Base-by-base conservation (phyloP, 2,797 vertebrate species). In the Kryptopterus vitreolus region DNA sequence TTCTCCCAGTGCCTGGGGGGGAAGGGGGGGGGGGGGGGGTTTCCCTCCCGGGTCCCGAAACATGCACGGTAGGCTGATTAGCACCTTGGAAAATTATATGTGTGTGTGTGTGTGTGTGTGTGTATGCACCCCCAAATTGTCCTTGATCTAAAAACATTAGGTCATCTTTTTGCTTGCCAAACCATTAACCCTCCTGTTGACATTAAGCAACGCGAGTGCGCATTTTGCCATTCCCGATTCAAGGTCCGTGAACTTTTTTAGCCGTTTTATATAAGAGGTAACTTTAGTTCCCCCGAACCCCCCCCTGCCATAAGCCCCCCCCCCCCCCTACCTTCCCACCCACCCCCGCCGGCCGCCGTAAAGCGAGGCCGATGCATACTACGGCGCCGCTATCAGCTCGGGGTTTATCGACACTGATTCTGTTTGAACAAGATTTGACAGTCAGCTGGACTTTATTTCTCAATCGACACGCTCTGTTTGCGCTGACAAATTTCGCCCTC, bases 401-500 rank as follows among this genome's bases (percentile, higher is more conserved):
- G 69, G n/a, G 75, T 80, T 81, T 84, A 84, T 79, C 62, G 62
- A 76, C 81, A 76, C 24, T 53, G 76, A 78, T 77, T 81, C 69
- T 84, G 75, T 84, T 86, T 77, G 68, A 78, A 86, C 83, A 85
- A 79, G 85, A 80, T 77, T 79, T 82, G 53, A 74, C 61, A 72
- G 75, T 81, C 74, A 76, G 61, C 72, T 83, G 79, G 43, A 80
- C 81, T 83, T 84, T 78, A 75, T 81, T 75, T 81, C 52, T 69
- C 43, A 48, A 77, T 70, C 46, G 61, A 82, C 62, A 57, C 72
- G 33, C 61, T 82, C 58, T 76, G 82, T 82, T 82, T 84, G 71
- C 46, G 38, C 31, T 75, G 61, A 78, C 81, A 52, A 69, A 61
- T 58, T 61, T 55, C 63, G 66, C 48, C 12, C n/a, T 63, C 35